Percentiles rank a stretch among this genome's conserved stretches.
Evolutionary conservation across 1,140 invertebrate species (phyloP).

Genomic region (Rhagoletis zephyria): DNA sequence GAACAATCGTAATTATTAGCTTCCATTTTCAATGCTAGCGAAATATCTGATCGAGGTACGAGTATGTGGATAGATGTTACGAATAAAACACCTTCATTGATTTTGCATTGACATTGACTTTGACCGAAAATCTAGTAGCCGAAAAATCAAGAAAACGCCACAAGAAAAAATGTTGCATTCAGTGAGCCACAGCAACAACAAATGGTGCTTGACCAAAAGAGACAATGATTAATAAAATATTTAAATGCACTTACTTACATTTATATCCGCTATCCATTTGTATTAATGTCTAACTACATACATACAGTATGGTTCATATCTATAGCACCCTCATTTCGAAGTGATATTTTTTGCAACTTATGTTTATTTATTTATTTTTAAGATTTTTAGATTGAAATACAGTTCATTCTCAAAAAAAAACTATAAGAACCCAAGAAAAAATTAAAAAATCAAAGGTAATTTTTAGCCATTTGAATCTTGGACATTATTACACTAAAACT

Average conservation of each 20-base stretch:
- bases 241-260: not conserved
- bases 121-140: conserved; percentile 34
- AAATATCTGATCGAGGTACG: not conserved
- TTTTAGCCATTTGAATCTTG: too few species aligned
- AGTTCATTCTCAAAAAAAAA: too few species aligned
- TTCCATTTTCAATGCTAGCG: not conserved
- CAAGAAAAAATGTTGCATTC: not conserved
- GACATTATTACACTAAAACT: too few species aligned
- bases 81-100: not conserved
- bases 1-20: not conserved
- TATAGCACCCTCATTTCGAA: too few species aligned
- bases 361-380: too few species aligned
- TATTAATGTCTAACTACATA: not conserved
- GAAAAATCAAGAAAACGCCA: conserved; percentile 25
- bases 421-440: too few species aligned
- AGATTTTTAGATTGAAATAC: too few species aligned
- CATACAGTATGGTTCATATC: too few species aligned
- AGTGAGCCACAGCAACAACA: not conserved
- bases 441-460: too few species aligned
- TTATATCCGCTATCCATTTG: not conserved
- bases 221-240: conserved; percentile 24
- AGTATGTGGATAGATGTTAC: not conserved
- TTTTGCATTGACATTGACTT: conserved; percentile 44
- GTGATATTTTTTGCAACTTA: too few species aligned
- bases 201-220: not conserved